Base-by-base conservation (phyloP, 2,888 invertebrate genomes). In the Hirtodrosophila cameraria region DNA sequence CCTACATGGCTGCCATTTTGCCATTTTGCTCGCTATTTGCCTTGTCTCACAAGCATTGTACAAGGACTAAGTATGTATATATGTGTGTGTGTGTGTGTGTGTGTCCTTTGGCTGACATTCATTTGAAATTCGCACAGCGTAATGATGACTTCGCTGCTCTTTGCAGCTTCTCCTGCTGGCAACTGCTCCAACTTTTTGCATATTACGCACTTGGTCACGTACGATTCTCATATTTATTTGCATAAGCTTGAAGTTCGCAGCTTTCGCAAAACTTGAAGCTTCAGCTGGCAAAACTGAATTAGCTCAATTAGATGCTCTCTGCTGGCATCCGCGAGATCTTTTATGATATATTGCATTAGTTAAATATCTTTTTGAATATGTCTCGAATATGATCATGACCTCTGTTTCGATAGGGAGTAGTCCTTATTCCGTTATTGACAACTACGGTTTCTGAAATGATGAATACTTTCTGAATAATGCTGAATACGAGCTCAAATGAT, bases 141-240 rank as follows among this genome's bases (percentile, higher is more conserved):
- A 82, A 78, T 71, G 78, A 74, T 68, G 83, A 65, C 69, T 62
- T 48, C 62, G 46, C 60, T 70, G 69, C 54, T 50, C 18, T 3
- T 46, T 54, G 39, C 39, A 39, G 58, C 69, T 48, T 58, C 33
- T 69, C 50, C 42, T 36, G 36, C 13, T 60, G 58, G 35, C 39
- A n/a, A n/a, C n/a, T n/a, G 59, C 68, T 71, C 65, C 65, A 69
- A 78, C 72, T 85, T 77, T 76, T 70, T 79, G 75, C 75, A 75
- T 81, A 88, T 87, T 87, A 86, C 85, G 77, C 84, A 88, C 77
- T 79, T 83, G 83, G 65, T 85, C 82, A 83, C 82, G 82, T 83
- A 75, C 78, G 46, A 46, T 53, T 64, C 65, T 61, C 69, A 64
- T 83, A 77, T 83, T 80, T 85, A 83, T 82, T 82, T 85, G 80